Percentiles rank a stretch among this genome's conserved stretches.
These are phyloP conservation scores for Calliopum simillimum DNA, from an alignment of 2,888 invertebrate species.

Conservation along the genomic window DNA sequence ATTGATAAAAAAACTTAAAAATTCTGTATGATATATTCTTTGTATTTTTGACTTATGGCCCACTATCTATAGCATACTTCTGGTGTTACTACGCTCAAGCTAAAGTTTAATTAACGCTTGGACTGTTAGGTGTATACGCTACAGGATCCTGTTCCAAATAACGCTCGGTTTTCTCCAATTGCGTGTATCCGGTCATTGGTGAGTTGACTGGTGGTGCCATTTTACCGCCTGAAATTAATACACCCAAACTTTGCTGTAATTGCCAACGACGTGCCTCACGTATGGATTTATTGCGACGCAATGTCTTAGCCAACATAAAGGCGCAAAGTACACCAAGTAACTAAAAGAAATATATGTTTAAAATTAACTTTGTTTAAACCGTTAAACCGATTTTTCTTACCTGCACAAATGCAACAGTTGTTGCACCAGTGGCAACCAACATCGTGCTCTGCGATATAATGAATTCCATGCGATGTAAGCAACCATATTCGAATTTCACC, in stretches of 20 bases:
- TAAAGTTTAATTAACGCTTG: constrained; percentile 61
- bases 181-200: constrained; percentile 62
- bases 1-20: no score
- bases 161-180: constrained; percentile 58
- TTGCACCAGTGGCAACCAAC: constrained; percentile 78
- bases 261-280: constrained; percentile 79
- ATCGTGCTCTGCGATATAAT: constrained; percentile 79
- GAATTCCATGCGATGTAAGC: constrained; percentile 72
- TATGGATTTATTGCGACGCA: constrained; percentile 81
- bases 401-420: constrained; percentile 85
- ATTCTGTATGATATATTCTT: no score
- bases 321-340: constrained; percentile 89
- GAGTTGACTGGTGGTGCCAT: constrained; percentile 56
- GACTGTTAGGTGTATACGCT: constrained; percentile 62
- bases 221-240: constrained; percentile 62
- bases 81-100: no score
- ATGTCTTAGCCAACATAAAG: constrained; percentile 87
- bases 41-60: no score
- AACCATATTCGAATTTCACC: constrained; percentile 68
- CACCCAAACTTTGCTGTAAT: constrained; percentile 65
- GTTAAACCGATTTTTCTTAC: constrained; percentile 62
- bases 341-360: constrained; percentile 67
- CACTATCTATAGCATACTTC: no score
- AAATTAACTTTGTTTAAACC: not conserved
- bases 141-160: constrained; percentile 55